Conservation (phyloP, 2,888 invertebrate genomes). For the Gnatocerus cornutus region DNA sequence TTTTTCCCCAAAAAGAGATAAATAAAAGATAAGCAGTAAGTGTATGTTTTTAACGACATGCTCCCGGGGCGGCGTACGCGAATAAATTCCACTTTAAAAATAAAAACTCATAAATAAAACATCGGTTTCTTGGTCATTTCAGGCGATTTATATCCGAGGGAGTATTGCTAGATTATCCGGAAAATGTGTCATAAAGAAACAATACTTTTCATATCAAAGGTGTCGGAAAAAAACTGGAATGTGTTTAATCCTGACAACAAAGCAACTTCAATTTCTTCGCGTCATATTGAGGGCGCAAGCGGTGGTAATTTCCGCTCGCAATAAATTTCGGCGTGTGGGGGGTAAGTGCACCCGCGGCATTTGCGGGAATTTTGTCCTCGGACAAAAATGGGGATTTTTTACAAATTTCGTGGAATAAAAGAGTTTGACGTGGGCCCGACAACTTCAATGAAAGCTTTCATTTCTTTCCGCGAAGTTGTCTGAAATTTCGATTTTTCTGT, state of each 20-base stretch:
- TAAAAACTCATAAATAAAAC: constrained; percentile 42
- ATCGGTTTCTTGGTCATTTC: constrained; percentile 20
- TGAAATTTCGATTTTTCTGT: too few relatives aligned
- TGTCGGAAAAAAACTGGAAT: constrained; percentile 10
- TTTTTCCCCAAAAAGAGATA: constrained; percentile 3
- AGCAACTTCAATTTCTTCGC: constrained; percentile 40
- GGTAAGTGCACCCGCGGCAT: constrained; percentile 16
- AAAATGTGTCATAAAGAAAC: constrained; percentile 20
- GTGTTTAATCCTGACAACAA: constrained; percentile 40
- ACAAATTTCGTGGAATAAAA: too few relatives aligned
- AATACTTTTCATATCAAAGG: constrained; percentile 14
- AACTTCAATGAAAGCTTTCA: too few relatives aligned
- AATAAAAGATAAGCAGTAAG: constrained; percentile 32
- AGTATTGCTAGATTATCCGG: constrained; percentile 14
- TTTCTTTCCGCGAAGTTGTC: too few relatives aligned
- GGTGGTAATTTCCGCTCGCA: constrained; percentile 38
- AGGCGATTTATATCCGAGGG: constrained; percentile 1
- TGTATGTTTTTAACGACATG: constrained; percentile 23
- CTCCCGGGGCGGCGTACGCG: constrained; percentile 15
- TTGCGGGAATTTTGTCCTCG: too few relatives aligned
- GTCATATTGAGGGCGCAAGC: constrained; percentile 22
- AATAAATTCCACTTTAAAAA: constrained; percentile 42
- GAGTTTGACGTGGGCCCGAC: too few relatives aligned
- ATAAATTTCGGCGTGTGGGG: constrained; percentile 25
- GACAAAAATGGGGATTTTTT: too few relatives aligned